Base-by-base conservation (phyloP, 2,797 vertebrate genomes). In the Percopsis omiscomaycus region DNA sequence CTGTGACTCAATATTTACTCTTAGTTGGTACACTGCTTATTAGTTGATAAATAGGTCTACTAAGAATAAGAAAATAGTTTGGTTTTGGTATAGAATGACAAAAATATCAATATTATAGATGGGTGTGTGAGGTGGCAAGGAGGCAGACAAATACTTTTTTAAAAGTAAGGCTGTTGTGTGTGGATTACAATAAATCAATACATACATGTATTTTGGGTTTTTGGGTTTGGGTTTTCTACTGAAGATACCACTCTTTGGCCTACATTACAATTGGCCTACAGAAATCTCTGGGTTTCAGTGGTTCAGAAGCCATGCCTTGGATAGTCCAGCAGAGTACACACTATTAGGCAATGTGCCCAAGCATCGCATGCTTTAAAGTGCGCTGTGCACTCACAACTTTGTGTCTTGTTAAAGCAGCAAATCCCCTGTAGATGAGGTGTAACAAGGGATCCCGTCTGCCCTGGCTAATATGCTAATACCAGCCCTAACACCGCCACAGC, bases 381-480 rank as follows among this genome's bases (percentile, higher is more conserved):
- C 55, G 49, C 42, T 46, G 37, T 57, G 58, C 12, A 4, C 29
- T 27, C 27, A 14, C 59, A 59, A 47, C 44, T 32, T 22, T 32
- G 59, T 42, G 37, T 42, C 14, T 76, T 70, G 45, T 62, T 69
- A 66, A 66, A 66, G 69, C 61, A 4, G 64, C 73, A 78, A 83
- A 83, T 84, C 73, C 75, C 64, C 64, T 56, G 32, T 53, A 27
- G 67, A 77, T 73, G 69, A 77, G 66, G 73, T 74, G 65, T 77
- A 73, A 78, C 73, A 77, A 82, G 64, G 59, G 73, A 85, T 84
- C 68, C 69, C 47, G 28, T 70, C 59, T 75, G 65, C 66, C 58
- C 28, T 11, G 69, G 72, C 68, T 78, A 84, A 82, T 77, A 69
- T 81, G 69, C 53, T 77, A 83, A 88, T 75, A 82, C 74, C 55